Evolutionary conservation across 2,888 invertebrate species (phyloP).

Genomic region (Zygaena filipendulae): DNA sequence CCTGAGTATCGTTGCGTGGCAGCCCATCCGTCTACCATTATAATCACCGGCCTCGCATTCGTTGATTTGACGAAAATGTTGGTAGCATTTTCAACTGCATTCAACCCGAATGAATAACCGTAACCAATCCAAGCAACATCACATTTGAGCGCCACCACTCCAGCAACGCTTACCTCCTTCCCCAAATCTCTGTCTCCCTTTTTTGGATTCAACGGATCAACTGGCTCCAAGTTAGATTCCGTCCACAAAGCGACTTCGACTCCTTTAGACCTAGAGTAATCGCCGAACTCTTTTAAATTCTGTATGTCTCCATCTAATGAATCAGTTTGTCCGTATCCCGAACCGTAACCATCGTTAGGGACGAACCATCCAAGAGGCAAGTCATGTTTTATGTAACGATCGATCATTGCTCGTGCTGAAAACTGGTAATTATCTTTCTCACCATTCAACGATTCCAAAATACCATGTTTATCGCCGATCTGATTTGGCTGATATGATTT

Average conservation of each 20-base stretch:
- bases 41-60: slow-evolving; percentile 35
- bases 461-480: slow-evolving; percentile 35
- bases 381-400: slow-evolving; percentile 45
- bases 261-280: slow-evolving; percentile 39
- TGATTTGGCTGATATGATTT: slow-evolving; percentile 44
- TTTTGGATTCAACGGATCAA: slow-evolving; percentile 41
- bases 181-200: slow-evolving; percentile 54
- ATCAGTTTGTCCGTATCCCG: slow-evolving; percentile 54
- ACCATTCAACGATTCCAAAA: slow-evolving; percentile 54
- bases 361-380: slow-evolving; percentile 57
- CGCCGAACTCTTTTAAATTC: slow-evolving; percentile 42
- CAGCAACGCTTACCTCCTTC: slow-evolving; percentile 43
- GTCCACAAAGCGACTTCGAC: slow-evolving; percentile 56
- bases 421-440: slow-evolving; percentile 57
- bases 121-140: slow-evolving; percentile 57
- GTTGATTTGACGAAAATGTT: slow-evolving; percentile 33
- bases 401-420: slow-evolving; percentile 57
- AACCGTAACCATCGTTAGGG: slow-evolving; percentile 58
- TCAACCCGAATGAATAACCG: slow-evolving; percentile 52
- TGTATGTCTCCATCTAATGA: slow-evolving; percentile 46
- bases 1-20: slow-evolving; percentile 52
- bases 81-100: slow-evolving; percentile 43
- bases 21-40: slow-evolving; percentile 60
- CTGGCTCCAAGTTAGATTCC: slow-evolving; percentile 46
- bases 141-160: slow-evolving; percentile 50